Base-by-base conservation (phyloP, 1,140 invertebrate species). In the Archegozetes longisetosus region DNA sequence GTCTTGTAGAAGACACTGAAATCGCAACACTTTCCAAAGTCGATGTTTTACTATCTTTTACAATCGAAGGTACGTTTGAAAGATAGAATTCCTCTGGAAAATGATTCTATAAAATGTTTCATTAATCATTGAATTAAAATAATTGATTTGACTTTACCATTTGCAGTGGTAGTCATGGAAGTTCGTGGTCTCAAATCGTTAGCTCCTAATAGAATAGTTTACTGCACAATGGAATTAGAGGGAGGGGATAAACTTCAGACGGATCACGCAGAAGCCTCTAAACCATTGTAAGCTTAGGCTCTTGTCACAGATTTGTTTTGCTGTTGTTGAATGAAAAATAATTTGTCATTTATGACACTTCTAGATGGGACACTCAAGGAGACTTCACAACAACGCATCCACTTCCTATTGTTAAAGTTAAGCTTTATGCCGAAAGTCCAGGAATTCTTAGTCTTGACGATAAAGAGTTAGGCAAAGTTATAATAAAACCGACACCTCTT, bases 141-240 rank as follows among this genome's bases (percentile, higher is more conserved):
- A 9, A 40, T 40, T 9, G 6, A 40, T 40, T 40, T 9, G 6
- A 9, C 17, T 40, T 9, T 40, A 40, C 32, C 32, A 55, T n/a
- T n/a, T n/a, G n/a, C 25, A 58, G 86, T 92, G 58, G 83, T 95
- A 68, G 93, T 98, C 46, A 95, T 97, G 84, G 95, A 99, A 78
- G 94, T 98, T 52, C 93, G 96, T 75, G 92, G 92, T 62, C 77
- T 99, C 48, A 98, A 97, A 74, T 94, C 90, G 32, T 76, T 98
- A 65, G 84, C 92, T 64, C 84, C 91, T 17, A 98, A 94, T 78
- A 81, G 93, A 69, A 96, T 98, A 68, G 93, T 99, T 28, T 99
- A 98, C 76, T 98, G 96, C 74, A 98, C 94, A 24, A 98, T 99
- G 96, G 95, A 99, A 77, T 92, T 98, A 1, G 94, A 98, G 74